A percentile compares a stretch with the other conserved stretches of the same genome.
Evolutionary conservation across 2,113 vertebrate species (phyloP).

Genomic region (Sclerurus mexicanus): DNA sequence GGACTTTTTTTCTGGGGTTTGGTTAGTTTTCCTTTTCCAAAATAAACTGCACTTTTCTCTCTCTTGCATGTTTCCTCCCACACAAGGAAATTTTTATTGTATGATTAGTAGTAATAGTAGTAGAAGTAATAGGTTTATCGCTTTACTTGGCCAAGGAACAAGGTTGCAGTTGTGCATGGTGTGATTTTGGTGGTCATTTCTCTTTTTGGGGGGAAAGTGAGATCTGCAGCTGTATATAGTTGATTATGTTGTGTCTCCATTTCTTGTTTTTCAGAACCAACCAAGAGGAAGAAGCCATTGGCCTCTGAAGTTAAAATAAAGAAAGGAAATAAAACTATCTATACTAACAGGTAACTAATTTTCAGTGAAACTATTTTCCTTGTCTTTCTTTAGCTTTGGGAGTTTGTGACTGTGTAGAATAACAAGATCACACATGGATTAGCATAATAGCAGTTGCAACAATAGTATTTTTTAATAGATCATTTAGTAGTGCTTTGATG

Average conservation of each 20-base stretch:
- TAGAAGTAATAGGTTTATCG: neutral
- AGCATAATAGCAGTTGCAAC: constrained; percentile 32
- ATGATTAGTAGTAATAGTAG: neutral
- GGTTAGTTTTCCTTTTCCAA: neutral
- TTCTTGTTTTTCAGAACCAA: neutral
- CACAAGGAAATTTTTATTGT: neutral
- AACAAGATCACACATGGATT: constrained; percentile 35
- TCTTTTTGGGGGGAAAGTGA: neutral
- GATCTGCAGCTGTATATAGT: neutral
- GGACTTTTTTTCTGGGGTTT: neutral
- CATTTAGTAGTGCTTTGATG: constrained; percentile 43
- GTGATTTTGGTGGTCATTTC: neutral
- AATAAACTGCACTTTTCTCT: neutral
- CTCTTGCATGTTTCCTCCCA: neutral
- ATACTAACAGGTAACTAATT: neutral
- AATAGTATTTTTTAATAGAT: constrained; percentile 32
- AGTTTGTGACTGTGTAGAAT: constrained; percentile 3
- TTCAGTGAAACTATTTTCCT: neutral
- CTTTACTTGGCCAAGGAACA: neutral
- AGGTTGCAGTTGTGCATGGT: neutral
- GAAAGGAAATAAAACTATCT: neutral
- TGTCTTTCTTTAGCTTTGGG: neutral
- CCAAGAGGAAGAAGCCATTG: neutral
- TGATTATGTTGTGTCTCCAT: neutral
- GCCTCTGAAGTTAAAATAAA: neutral